Base-by-base conservation (phyloP, 2,888 invertebrate genomes). In the Eupithecia dodoneata region DNA sequence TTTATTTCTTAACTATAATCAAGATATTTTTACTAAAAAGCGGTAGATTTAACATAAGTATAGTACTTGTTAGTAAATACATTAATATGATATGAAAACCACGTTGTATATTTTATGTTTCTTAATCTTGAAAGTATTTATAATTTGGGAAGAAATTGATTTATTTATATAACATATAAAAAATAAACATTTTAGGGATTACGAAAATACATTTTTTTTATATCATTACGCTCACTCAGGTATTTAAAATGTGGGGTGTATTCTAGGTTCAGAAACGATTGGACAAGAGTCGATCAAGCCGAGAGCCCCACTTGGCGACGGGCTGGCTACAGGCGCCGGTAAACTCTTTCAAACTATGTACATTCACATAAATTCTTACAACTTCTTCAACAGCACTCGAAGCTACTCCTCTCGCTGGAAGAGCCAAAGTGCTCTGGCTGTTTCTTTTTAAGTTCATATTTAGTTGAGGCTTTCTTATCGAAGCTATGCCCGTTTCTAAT, bases 351-450 rank as follows among this genome's bases (percentile, higher is more conserved):
- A 76, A 78, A 79, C 75, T 74, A 45, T 30, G 30, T 30, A 72
- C 71, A 65, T 70, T 71, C 75, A 82, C 85, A 87, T 88, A 88
- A 88, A 87, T 87, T 85, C 82, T 80, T 74, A 76, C 83, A 82
- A 86, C 88, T 83, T 88, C 83, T 83, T 86, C 83, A 87, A 88
- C 85, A 86, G 85, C 87, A 87, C 87, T 87, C 84, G 85, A 88
- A 86, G 84, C 83, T 84, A 79, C 84, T 85, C 82, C 83, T 85
- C 83, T 87, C 87, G 87, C 5, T 59, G 18, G 85, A 87, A 85
- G 86, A 83, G 63, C 76, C 45, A 69, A 44, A 69, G 44, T 69
- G n/a, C 44, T 45, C n/a, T 44, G 15, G 5, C 7, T 44, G 41
- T 10, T 67, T n/a, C 18, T 66, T 66, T 10, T 44, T 65, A 2